Evolutionary conservation across 30 jellyfish, hydroid and myxozoan species (phyloP).

Genomic region (Turritopsis rubra): DNA sequence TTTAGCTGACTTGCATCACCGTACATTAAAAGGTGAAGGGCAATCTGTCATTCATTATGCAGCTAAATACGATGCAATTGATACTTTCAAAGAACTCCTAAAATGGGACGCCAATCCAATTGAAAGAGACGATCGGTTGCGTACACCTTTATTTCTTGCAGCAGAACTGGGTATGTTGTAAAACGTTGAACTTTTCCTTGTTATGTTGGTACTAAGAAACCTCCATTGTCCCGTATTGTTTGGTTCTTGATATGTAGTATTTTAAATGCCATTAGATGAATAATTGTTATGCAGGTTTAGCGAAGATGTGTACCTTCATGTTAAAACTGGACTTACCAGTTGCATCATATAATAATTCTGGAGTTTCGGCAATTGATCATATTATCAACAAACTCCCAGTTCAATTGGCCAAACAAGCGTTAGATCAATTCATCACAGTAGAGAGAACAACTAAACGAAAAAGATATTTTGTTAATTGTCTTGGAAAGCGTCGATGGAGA

Average conservation of each 20-base stretch:
- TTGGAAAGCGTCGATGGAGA: conserved; percentile 56
- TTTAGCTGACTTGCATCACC: conserved; percentile 16
- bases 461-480: conserved; percentile 40
- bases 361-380: not conserved
- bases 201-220: too few relatives aligned
- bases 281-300: not conserved
- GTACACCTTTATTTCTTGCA: conserved; percentile 22
- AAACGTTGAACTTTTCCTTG: not conserved
- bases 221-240: too few relatives aligned
- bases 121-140: conserved; percentile 5
- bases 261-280: not conserved
- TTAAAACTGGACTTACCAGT: conserved; percentile 1
- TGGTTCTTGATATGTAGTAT: too few relatives aligned
- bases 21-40: conserved; percentile 15
- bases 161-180: conserved; percentile 20
- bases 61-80: conserved; percentile 22
- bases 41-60: conserved; percentile 21
- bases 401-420: conserved; percentile 33
- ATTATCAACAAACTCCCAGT: not conserved
- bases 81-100: conserved; percentile 2
- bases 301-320: not conserved
- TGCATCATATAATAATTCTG: not conserved
- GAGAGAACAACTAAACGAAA: conserved; percentile 26
- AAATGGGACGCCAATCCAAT: conserved; percentile 23
- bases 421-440: conserved; percentile 48